Base-by-base conservation (phyloP, 2,888 invertebrate species). In the Cephus runcator region DNA sequence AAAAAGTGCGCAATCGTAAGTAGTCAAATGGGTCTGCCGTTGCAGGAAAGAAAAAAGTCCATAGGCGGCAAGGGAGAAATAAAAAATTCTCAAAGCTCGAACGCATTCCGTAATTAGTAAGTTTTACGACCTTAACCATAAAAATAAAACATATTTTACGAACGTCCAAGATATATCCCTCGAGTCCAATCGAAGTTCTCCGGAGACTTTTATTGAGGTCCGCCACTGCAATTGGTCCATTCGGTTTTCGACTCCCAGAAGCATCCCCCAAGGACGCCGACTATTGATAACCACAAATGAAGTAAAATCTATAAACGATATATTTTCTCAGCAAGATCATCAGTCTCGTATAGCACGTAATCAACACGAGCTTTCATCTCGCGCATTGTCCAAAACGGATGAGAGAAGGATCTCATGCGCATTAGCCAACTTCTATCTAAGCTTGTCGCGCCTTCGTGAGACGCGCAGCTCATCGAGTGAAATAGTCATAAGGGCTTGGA, bases 81-180 rank as follows among this genome's bases (percentile, higher is more conserved):
- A 79, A 81, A 83, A 80, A 80, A 33, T 71, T 31, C 12, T 0
- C 31, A 23, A 71, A 31, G 12, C 31, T 23, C 71, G 31, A 15
- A 71, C 31, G 33, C 34, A 71, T 73, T 78, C 12, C 34, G 79
- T 79, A 80, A 83, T 82, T 82, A 83, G 81, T 69, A 73, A 34
- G 56, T 74, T 83, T 83, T 81, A 83, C 80, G 80, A 78, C 79
- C 74, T 75, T 76, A 15, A 79, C 79, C 78, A 75, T 76, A 81
- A 71, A 77, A 78, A 73, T 35, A 40, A 56, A 23, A 79, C 73
- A 73, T 76, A 75, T 80, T 80, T 79, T 77, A 79, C 79, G 79
- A 80, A 80, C 74, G 75, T 40, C 71, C 33, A 31, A 31, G 56
- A 23, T 23, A 23, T 9, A 23, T 56, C 23, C 56, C 56, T 9